Base-by-base conservation (phyloP, 2,888 invertebrate species). In the Lumbricus terrestris region DNA sequence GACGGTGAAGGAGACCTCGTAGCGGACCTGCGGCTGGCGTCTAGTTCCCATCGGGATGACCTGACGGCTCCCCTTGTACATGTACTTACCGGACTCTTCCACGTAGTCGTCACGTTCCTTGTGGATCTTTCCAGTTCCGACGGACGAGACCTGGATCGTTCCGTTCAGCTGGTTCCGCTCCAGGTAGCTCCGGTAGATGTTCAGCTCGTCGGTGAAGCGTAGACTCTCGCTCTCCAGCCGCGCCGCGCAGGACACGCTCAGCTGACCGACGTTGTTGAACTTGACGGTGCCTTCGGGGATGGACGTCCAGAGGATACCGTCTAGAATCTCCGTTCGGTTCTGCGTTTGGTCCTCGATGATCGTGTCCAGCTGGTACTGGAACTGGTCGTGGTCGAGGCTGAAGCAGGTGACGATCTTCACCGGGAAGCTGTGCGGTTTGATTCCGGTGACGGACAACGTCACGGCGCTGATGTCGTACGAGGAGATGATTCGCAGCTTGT, bases 291-390 rank as follows among this genome's bases (percentile, higher is more conserved):
- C 82, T 33, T 82, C 47, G 20, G 91, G 91, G 16, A 54, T 47
- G 0, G 35, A 13, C n/a, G 88, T 54, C 91, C 91, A 91, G 82
- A 54, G 88, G 29, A 91, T 89, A 29, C 89, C 91, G 54, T 91
- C 90, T 38, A 91, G 88, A 37, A 40, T 2, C 18, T 82, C 82
- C n/a, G 38, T 90, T 29, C 85, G 82, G 38, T 38, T 34, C n/a
- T 33, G 40, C 2, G 90, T 90, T 18, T 35, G 89, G 33, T 82
- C 47, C 16, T 42, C 89, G 34, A 91, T 82, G 13, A 69, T 23
- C 15, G 90, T 91, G 34, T 91, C 90, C 82, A 91, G 85, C 69
- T 90, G 88, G 82, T 91, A 91, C 54, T 90, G 89, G 35, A 91
- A 88, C 35, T 90, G 89, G 29, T 38, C 88, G 35, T 42, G n/a